phyloP scores from a whole-genome alignment of 2,888 invertebrate species.

The Stomorhina lunata region DNA sequence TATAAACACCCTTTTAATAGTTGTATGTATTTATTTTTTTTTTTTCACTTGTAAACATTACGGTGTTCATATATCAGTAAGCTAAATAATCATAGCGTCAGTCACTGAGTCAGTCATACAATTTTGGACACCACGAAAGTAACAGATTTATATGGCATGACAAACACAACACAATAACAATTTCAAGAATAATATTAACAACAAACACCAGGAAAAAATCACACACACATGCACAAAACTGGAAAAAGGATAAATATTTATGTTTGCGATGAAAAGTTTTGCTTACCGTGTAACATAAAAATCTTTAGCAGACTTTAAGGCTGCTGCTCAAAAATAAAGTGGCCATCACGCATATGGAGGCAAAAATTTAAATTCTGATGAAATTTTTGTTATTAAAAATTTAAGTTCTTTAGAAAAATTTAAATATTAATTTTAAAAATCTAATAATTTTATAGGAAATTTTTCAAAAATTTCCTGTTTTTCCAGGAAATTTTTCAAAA shows the following conservation, averaged over 20 bases:
- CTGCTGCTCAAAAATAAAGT: background rate
- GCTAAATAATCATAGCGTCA: conserved; percentile 8
- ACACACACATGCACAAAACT: background rate
- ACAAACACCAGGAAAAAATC: background rate
- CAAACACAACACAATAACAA: conserved; percentile 7
- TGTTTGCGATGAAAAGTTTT: background rate
- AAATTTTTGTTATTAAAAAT: background rate
- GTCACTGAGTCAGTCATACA: conserved; percentile 23
- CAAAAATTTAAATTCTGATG: background rate
- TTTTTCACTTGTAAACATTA: background rate
- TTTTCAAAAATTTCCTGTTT: too few species aligned
- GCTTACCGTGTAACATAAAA: background rate
- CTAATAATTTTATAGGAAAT: too few species aligned
- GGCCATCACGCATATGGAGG: too few species aligned
- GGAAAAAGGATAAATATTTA: background rate
- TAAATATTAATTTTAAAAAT: too few species aligned
- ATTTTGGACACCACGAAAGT: background rate
- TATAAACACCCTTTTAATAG: background rate
- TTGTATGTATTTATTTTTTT: too few species aligned
- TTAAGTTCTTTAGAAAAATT: too few species aligned
- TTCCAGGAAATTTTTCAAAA: too few species aligned
- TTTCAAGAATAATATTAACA: background rate
- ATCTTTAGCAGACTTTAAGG: background rate
- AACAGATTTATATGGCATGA: conserved; percentile 8
- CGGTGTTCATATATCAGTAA: background rate